A percentile compares a stretch with the other conserved stretches of the same genome.
These are phyloP conservation scores for Drosophila eugracilis DNA, from an alignment of 1,140 invertebrate species.

Conservation along the genomic window DNA sequence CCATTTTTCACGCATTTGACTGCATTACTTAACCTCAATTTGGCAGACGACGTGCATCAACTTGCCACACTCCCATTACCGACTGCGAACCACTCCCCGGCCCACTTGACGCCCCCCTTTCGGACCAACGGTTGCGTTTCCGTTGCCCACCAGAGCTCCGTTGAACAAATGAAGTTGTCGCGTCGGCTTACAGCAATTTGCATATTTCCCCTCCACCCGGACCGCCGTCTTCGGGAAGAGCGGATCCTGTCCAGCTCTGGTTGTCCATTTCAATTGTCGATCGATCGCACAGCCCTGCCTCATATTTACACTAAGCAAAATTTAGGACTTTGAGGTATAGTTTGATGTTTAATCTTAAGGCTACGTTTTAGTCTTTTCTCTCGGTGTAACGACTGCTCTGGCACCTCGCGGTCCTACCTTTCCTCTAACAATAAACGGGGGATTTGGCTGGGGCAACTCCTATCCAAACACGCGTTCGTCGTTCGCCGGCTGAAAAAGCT, in stretches of 20 bases:
- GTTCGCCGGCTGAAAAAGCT: slow-evolving; percentile 36
- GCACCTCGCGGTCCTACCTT: background rate
- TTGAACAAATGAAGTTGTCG: slow-evolving; percentile 77
- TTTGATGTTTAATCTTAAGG: no score
- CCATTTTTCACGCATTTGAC: slow-evolving; percentile 81
- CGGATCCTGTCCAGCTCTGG: slow-evolving; percentile 59
- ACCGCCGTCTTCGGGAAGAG: slow-evolving; percentile 6
- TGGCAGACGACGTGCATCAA: slow-evolving; percentile 59
- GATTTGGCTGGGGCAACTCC: slow-evolving; percentile 3
- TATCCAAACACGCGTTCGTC: slow-evolving; percentile 51
- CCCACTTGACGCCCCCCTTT: slow-evolving; percentile 6
- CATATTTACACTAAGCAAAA: slow-evolving; percentile 59
- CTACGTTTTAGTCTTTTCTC: background rate
- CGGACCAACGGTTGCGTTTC: slow-evolving; percentile 52
- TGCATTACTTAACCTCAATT: slow-evolving; percentile 82
- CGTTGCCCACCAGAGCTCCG: slow-evolving; percentile 56
- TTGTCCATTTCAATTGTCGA: slow-evolving; percentile 58
- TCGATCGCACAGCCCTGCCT: slow-evolving; percentile 49
- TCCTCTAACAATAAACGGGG: slow-evolving; percentile 17
- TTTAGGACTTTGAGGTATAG: no score
- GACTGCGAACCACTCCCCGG: background rate
- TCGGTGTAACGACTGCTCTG: slow-evolving; percentile 1
- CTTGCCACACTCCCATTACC: slow-evolving; percentile 36
- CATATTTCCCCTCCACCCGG: slow-evolving; percentile 36
- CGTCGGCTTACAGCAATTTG: slow-evolving; percentile 55